Evolutionary conservation across 1,140 invertebrate species (phyloP).

Genomic region (Zaprionus tsacasi): DNA sequence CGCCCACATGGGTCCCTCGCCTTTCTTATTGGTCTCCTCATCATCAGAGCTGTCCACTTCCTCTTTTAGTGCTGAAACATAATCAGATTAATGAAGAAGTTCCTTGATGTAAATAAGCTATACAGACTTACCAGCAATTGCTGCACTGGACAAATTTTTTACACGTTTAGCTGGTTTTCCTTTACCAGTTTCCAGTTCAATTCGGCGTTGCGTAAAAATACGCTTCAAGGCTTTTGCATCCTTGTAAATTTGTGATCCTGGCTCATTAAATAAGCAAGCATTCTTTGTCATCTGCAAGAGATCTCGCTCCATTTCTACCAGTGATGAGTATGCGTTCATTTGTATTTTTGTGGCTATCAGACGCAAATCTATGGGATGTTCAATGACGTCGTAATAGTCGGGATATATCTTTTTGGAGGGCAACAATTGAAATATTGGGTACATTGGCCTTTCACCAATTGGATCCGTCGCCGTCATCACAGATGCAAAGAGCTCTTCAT

Average conservation of each 20-base stretch:
- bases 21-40: conserved; percentile 81
- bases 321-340: conserved; percentile 89
- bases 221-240: conserved; percentile 96
- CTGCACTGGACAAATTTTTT: conserved; percentile 68
- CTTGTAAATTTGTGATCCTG: conserved; percentile 98
- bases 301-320: conserved; percentile 96
- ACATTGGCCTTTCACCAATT: conserved; percentile 92
- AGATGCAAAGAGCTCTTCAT: conserved; percentile 92
- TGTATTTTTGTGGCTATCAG: conserved; percentile 97
- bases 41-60: conserved; percentile 81
- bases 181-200: conserved; percentile 84
- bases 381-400: conserved; percentile 98
- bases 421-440: conserved; percentile 94
- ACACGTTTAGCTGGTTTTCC: conserved; percentile 63
- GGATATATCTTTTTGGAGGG: conserved; percentile 97
- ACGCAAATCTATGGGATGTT: conserved; percentile 97
- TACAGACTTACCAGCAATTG: conserved; percentile 58
- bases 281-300: conserved; percentile 96
- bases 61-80: conserved; percentile 70
- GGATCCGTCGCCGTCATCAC: conserved; percentile 92
- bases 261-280: conserved; percentile 98
- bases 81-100: not conserved
- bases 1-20: conserved; percentile 86
- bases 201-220: conserved; percentile 86
- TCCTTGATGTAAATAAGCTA: not conserved